These are phyloP conservation scores for Ctenosaura bakeri DNA, from an alignment of 2,797 vertebrate species.

Conservation along the genomic window DNA sequence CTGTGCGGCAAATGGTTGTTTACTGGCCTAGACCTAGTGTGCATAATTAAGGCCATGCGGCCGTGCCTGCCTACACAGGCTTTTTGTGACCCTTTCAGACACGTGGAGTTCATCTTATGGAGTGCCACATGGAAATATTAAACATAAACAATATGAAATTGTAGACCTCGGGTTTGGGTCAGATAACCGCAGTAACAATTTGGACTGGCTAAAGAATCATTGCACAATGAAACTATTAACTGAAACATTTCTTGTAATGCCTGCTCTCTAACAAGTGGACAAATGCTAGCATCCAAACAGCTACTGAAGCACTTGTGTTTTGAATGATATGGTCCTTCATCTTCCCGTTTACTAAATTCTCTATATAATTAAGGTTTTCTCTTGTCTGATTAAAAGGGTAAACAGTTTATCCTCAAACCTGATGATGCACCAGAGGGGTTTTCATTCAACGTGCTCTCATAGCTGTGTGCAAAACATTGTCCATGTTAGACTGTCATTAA, in stretches of 20 bases:
- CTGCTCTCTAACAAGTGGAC: not conserved
- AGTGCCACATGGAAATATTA: no score
- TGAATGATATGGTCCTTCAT: not conserved
- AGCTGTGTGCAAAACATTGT: slow-evolving; percentile 10
- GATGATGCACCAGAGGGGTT: not conserved
- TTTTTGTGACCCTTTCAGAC: no score
- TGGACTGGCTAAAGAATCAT: not conserved
- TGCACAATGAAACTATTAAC: not conserved
- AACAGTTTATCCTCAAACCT: slow-evolving; percentile 7
- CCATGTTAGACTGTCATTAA: slow-evolving; percentile 30
- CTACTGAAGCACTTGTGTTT: not conserved
- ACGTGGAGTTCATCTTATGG: no score
- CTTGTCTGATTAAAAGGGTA: not conserved
- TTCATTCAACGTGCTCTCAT: not conserved
- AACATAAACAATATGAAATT: no score
- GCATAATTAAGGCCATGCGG: no score
- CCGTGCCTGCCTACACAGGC: no score
- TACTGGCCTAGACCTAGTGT: no score
- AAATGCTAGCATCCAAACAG: not conserved
- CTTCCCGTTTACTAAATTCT: slow-evolving; percentile 7
- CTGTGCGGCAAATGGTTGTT: no score
- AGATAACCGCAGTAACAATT: no score
- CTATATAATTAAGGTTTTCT: slow-evolving; percentile 26
- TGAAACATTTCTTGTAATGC: not conserved
- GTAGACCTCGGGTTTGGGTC: no score